These are phyloP conservation scores for Callinectes sapidus DNA, from an alignment of 2,888 invertebrate species.

Conservation along the genomic window DNA sequence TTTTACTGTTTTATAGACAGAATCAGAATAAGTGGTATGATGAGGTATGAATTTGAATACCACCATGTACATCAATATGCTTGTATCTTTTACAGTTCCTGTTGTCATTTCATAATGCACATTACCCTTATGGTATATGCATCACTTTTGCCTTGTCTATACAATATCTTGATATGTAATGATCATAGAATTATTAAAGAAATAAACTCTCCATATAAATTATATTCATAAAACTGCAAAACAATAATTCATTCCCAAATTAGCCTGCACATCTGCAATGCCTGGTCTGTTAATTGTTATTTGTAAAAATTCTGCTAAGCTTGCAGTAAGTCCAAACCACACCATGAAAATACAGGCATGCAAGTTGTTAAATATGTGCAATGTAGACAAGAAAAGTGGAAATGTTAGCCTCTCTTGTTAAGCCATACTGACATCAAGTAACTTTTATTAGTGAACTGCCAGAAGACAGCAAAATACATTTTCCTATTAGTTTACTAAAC, in stretches of 20 bases:
- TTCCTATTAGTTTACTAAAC: not conserved
- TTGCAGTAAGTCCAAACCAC: constrained; percentile 43
- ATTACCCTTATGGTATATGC: not conserved
- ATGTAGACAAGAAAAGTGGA: constrained; percentile 41
- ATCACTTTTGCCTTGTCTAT: not conserved
- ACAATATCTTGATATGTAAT: not conserved
- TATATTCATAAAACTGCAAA: not conserved
- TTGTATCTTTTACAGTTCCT: not conserved
- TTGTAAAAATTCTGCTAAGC: not conserved
- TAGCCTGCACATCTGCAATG: constrained; percentile 25
- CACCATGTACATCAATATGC: not conserved
- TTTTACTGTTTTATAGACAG: not conserved
- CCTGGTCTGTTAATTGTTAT: constrained; percentile 40
- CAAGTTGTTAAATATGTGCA: constrained; percentile 42
- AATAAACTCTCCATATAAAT: not conserved
- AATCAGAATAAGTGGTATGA: not conserved
- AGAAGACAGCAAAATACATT: not conserved
- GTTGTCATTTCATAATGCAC: not conserved
- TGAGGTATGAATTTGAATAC: not conserved
- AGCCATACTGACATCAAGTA: not conserved
- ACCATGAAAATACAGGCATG: constrained; percentile 55
- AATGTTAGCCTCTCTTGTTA: constrained; percentile 56
- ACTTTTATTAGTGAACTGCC: not conserved
- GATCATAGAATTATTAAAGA: not conserved
- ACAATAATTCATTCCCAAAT: constrained; percentile 10